A percentile compares a stretch with the other conserved stretches of the same genome.
phyloP scores from a whole-genome alignment of 2,888 invertebrate species.

The Osmoderma eremita region DNA sequence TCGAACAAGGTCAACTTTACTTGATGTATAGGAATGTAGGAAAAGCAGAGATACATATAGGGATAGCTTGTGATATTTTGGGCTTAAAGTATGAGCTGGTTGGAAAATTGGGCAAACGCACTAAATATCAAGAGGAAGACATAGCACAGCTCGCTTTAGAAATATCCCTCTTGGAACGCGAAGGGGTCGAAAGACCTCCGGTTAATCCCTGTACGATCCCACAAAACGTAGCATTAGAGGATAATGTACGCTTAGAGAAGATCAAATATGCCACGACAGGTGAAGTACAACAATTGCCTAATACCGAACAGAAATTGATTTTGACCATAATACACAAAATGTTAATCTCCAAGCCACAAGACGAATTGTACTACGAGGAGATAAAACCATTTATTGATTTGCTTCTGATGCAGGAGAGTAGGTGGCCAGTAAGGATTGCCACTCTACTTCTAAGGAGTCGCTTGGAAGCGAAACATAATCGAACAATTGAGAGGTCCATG shows the following conservation, averaged over 20 bases:
- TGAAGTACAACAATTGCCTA: slow-evolving; percentile 66
- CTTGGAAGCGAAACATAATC: slow-evolving; percentile 79
- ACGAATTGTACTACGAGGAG: slow-evolving; percentile 84
- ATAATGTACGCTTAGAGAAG: slow-evolving; percentile 86
- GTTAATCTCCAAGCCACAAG: slow-evolving; percentile 79
- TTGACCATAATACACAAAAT: slow-evolving; percentile 79
- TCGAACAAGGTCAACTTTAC: slow-evolving; percentile 74
- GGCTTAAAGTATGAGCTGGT: slow-evolving; percentile 75
- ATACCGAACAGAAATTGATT: slow-evolving; percentile 82
- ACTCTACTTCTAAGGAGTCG: slow-evolving; percentile 80
- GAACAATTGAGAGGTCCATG: slow-evolving; percentile 90
- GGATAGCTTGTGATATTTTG: slow-evolving; percentile 71
- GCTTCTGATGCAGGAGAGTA: slow-evolving; percentile 72
- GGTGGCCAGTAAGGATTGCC: slow-evolving; percentile 81
- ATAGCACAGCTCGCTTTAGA: slow-evolving; percentile 85
- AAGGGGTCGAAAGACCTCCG: slow-evolving; percentile 63
- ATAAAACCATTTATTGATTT: slow-evolving; percentile 78
- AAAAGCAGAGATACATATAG: slow-evolving; percentile 75
- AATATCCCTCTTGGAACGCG: slow-evolving; percentile 66
- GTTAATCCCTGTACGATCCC: slow-evolving; percentile 70
- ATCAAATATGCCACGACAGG: slow-evolving; percentile 75
- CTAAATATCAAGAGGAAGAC: slow-evolving; percentile 85
- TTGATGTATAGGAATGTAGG: slow-evolving; percentile 79
- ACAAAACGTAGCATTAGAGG: slow-evolving; percentile 77
- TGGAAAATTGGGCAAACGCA: slow-evolving; percentile 89